Conservation (phyloP, 2,113 vertebrate species). For the Aplodontia rufa region DNA sequence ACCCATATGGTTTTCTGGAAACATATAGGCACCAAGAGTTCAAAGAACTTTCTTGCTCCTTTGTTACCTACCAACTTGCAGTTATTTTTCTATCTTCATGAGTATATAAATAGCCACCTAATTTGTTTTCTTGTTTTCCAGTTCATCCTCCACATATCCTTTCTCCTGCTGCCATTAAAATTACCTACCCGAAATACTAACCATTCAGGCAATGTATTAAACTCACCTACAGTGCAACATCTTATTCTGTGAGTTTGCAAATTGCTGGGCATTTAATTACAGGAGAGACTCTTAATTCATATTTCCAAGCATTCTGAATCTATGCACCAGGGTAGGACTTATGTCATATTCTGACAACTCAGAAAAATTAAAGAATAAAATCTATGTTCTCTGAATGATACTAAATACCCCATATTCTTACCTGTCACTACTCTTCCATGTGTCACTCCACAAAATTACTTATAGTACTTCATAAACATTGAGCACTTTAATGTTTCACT, state of each 20-base stretch:
- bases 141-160: background rate
- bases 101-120: background rate
- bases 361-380: background rate
- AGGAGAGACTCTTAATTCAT: background rate
- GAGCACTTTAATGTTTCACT: background rate
- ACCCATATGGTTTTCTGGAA: background rate
- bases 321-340: fast-evolving
- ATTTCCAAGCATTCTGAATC: background rate
- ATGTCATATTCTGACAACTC: background rate
- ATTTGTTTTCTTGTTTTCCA: background rate
- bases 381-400: background rate
- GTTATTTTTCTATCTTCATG: background rate
- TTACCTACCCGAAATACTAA: background rate
- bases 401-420: background rate
- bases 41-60: background rate
- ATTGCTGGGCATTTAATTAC: background rate
- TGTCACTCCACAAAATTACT: background rate
- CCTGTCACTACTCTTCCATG: background rate
- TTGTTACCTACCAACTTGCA: background rate
- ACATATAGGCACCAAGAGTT: background rate
- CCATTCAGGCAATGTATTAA: background rate
- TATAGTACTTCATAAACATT: background rate
- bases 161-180: background rate
- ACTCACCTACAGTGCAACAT: background rate
- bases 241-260: background rate